phyloP scores from a whole-genome alignment of 2,888 invertebrate species.

The Hemaris fuciformis region DNA sequence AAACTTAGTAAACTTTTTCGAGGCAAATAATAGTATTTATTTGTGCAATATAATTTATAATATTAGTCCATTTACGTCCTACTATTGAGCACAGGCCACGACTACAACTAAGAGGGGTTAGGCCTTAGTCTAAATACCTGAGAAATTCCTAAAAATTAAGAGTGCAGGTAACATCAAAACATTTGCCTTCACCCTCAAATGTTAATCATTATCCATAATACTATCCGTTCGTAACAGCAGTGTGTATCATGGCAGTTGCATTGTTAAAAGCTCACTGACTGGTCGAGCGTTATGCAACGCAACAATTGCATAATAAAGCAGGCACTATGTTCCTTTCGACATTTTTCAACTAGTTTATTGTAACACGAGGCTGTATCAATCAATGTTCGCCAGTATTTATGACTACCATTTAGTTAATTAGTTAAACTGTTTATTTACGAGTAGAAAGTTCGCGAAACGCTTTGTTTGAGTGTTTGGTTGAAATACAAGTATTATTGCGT shows the following conservation, averaged over 20 bases:
- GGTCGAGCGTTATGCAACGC: slow-evolving; percentile 45
- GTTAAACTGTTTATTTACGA: not conserved
- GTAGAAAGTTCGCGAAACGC: not conserved
- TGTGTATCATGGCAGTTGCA: slow-evolving; percentile 31
- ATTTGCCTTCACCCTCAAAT: not conserved
- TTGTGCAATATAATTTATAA: no score
- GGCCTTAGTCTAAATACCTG: no score
- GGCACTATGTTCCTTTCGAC: not conserved
- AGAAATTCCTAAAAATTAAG: no score
- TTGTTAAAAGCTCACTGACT: slow-evolving; percentile 35
- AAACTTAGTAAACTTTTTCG: no score
- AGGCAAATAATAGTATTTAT: no score
- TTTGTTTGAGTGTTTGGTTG: not conserved
- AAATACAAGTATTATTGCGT: no score
- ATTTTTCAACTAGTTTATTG: slow-evolving; percentile 6
- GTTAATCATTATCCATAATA: not conserved
- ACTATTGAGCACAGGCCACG: no score
- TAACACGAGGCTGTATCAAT: not conserved
- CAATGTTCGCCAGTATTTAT: not conserved
- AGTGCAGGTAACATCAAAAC: no score
- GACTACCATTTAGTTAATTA: not conserved
- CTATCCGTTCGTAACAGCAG: not conserved
- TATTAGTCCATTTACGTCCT: no score
- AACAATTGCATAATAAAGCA: slow-evolving; percentile 50
- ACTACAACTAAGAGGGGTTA: no score